These are phyloP conservation scores for Aegithalos caudatus DNA, from an alignment of 2,113 vertebrate genomes.

Conservation along the genomic window DNA sequence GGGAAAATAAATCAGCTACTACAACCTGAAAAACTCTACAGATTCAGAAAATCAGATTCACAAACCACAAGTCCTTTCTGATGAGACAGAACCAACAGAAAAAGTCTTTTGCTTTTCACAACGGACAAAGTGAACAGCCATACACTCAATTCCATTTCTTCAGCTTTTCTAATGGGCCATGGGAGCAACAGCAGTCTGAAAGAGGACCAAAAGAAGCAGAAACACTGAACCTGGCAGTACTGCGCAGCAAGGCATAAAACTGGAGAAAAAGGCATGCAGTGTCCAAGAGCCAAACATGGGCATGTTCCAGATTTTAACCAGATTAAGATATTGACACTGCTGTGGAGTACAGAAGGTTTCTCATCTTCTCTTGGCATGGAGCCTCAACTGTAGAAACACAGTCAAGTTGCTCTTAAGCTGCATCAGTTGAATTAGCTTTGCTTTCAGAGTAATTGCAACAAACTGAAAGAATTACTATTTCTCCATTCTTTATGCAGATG, in stretches of 20 bases:
- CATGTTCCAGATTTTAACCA: neutral
- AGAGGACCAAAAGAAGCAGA: neutral
- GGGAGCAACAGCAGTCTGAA: neutral
- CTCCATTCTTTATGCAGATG: constrained; percentile 24
- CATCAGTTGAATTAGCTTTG: constrained; percentile 38
- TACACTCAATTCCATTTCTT: neutral
- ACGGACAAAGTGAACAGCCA: neutral
- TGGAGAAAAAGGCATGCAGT: neutral
- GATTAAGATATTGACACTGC: neutral
- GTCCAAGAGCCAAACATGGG: neutral
- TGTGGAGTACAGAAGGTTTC: neutral
- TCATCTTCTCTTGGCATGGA: neutral
- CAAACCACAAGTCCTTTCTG: neutral
- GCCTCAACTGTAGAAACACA: neutral
- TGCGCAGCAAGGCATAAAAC: neutral
- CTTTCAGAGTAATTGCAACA: constrained; percentile 19
- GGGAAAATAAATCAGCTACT: too few species aligned
- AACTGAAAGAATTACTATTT: constrained; percentile 39
- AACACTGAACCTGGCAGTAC: neutral
- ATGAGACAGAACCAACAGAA: neutral
- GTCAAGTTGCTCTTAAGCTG: neutral
- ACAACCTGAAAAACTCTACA: too few species aligned
- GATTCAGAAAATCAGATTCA: too few species aligned
- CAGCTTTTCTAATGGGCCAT: neutral
- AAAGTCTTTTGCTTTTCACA: neutral